Evolutionary conservation across 2,797 vertebrate genomes (phyloP).

Genomic region (Calcarius lapponicus): DNA sequence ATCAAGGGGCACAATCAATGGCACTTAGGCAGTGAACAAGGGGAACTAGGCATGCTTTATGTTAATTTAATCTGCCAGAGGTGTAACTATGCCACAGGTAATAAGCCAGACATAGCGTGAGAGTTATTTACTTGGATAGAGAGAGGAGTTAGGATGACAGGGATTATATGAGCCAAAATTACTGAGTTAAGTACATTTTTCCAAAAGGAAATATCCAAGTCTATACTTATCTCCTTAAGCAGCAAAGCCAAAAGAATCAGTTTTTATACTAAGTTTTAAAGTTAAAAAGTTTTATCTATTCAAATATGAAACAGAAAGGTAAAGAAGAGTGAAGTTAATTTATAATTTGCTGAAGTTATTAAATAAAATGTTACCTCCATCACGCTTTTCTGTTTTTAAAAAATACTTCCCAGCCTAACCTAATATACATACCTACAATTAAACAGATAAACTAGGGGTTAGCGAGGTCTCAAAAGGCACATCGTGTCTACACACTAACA

Average conservation of each 20-base stretch:
- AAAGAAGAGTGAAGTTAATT: conserved; percentile 76
- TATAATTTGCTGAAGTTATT: conserved; percentile 79
- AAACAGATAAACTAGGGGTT: conserved; percentile 84
- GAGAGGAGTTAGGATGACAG: conserved; percentile 24
- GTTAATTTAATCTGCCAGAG: conserved; percentile 60
- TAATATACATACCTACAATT: conserved; percentile 85
- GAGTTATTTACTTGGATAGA: conserved; percentile 45
- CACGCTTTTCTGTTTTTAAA: conserved; percentile 83
- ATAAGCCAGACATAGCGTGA: conserved; percentile 38
- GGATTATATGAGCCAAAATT: conserved; percentile 9
- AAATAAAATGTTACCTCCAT: conserved; percentile 83
- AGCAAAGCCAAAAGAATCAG: conserved; percentile 77
- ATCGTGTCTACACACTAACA: conserved; percentile 78
- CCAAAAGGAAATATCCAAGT: conserved; percentile 63
- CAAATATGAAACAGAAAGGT: conserved; percentile 69
- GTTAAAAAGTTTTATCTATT: conserved; percentile 69
- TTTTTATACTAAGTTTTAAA: conserved; percentile 66
- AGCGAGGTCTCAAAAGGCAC: conserved; percentile 69
- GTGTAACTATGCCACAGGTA: conserved; percentile 28
- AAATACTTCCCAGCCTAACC: conserved; percentile 80
- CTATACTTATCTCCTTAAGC: conserved; percentile 70
- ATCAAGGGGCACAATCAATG: not conserved
- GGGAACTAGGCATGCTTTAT: conserved; percentile 65
- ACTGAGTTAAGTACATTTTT: conserved; percentile 56
- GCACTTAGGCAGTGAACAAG: conserved; percentile 14